phyloP scores from a whole-genome alignment of 1,140 invertebrate species.

The Zophobas atratus region DNA sequence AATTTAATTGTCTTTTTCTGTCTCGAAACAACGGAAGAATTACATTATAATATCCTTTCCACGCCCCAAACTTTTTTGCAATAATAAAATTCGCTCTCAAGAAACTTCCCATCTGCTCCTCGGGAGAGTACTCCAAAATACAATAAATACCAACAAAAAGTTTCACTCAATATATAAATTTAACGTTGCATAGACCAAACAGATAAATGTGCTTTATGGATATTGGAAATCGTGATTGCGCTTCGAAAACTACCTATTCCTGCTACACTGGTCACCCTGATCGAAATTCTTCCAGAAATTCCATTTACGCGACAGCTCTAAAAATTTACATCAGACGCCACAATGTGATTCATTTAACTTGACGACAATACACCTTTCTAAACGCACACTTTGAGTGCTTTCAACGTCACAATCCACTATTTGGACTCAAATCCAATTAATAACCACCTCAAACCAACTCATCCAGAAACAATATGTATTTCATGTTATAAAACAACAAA shows the following conservation, averaged over 20 bases:
- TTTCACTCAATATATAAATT: conserved; percentile 39
- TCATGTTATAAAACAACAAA: background rate
- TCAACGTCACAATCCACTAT: conserved; percentile 14
- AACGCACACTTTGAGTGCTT: conserved; percentile 22
- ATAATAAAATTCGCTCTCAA: conserved; percentile 15
- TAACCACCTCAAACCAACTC: background rate
- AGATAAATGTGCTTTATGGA: conserved; percentile 41
- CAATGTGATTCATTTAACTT: conserved; percentile 19
- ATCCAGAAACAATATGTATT: background rate
- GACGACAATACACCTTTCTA: conserved; percentile 5
- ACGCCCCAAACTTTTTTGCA: conserved; percentile 19
- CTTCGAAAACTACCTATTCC: conserved; percentile 25
- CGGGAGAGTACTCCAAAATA: conserved; percentile 22
- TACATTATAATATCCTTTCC: conserved; percentile 36
- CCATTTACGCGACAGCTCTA: conserved; percentile 18
- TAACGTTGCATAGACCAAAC: conserved; percentile 30
- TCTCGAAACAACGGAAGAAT: conserved; percentile 30
- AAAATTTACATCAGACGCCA: background rate
- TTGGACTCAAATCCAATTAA: conserved; percentile 20
- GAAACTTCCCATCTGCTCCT: conserved; percentile 6
- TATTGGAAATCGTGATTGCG: conserved; percentile 41
- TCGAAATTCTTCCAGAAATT: conserved; percentile 24
- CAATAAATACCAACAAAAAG: conserved; percentile 34
- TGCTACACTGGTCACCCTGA: background rate
- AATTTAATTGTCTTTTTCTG: conserved; percentile 42